Percentiles rank a stretch among this genome's conserved stretches.
Evolutionary conservation across 2,888 invertebrate genomes (phyloP).

Genomic region (Corythucha ciliata): DNA sequence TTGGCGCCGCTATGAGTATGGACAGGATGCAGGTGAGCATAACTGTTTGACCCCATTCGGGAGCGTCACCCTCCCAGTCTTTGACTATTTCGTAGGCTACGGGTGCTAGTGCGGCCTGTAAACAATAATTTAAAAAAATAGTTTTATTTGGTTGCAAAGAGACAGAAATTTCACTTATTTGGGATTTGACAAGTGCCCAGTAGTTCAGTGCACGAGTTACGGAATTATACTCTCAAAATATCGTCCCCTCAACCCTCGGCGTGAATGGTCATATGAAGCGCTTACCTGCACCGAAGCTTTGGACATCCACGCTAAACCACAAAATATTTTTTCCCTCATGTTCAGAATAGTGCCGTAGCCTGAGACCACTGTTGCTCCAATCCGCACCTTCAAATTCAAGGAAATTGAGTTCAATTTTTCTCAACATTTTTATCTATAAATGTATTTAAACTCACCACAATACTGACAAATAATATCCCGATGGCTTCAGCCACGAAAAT

Average conservation of each 20-base stretch:
- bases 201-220: too few species aligned
- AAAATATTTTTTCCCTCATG: slow-evolving; percentile 81
- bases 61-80: slow-evolving; percentile 40
- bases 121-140: slow-evolving; percentile 27
- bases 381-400: slow-evolving; percentile 46
- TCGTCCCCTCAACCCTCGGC: not conserved
- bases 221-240: not conserved
- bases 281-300: slow-evolving; percentile 93
- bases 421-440: not conserved
- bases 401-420: not conserved
- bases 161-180: too few species aligned
- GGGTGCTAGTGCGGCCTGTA: slow-evolving; percentile 70
- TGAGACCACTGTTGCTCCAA: slow-evolving; percentile 55
- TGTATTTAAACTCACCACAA: slow-evolving; percentile 42
- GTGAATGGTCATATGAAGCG: not conserved
- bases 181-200: too few species aligned
- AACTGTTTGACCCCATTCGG: slow-evolving; percentile 57
- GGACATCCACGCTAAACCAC: slow-evolving; percentile 85
- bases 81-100: slow-evolving; percentile 59
- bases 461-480: slow-evolving; percentile 57
- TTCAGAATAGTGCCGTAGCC: slow-evolving; percentile 73
- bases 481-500: slow-evolving; percentile 59
- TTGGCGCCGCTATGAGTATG: slow-evolving; percentile 73
- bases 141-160: not conserved
- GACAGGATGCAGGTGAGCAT: slow-evolving; percentile 70